These are phyloP conservation scores for Psophia crepitans DNA, from an alignment of 2,113 vertebrate species.

Conservation along the genomic window DNA sequence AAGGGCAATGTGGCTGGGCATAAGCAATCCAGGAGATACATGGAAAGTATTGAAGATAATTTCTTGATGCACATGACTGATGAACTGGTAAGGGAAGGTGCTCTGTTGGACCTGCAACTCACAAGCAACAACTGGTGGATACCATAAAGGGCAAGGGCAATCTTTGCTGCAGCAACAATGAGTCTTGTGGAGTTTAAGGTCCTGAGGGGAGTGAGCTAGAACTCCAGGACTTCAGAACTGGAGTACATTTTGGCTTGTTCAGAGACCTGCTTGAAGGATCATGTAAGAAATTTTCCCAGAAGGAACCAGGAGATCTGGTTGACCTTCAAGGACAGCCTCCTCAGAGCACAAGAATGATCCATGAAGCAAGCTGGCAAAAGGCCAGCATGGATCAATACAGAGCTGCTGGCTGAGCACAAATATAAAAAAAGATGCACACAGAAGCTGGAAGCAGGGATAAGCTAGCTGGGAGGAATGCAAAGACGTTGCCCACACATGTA, in stretches of 20 bases:
- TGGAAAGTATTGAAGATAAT: neutral
- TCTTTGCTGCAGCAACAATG: neutral
- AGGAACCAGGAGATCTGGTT: neutral
- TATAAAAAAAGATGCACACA: neutral
- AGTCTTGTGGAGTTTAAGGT: neutral
- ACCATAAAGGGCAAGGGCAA: neutral
- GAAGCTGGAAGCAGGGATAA: neutral
- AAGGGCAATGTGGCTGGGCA: neutral
- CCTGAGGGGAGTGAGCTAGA: neutral
- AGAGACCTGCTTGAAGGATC: neutral
- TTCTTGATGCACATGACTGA: neutral
- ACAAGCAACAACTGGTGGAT: neutral
- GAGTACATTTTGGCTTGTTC: neutral
- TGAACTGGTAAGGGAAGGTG: neutral
- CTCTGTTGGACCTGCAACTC: neutral
- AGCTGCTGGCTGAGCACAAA: neutral
- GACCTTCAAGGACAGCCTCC: neutral
- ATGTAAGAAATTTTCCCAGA: neutral
- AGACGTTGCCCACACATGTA: neutral
- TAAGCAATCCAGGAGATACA: neutral
- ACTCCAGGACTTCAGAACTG: neutral
- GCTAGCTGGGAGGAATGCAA: neutral
- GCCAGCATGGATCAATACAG: neutral
- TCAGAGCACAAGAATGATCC: neutral
- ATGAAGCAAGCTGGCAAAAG: neutral